These are phyloP conservation scores for Triops longicaudatus DNA, from an alignment of 1,140 invertebrate genomes.

Conservation along the genomic window DNA sequence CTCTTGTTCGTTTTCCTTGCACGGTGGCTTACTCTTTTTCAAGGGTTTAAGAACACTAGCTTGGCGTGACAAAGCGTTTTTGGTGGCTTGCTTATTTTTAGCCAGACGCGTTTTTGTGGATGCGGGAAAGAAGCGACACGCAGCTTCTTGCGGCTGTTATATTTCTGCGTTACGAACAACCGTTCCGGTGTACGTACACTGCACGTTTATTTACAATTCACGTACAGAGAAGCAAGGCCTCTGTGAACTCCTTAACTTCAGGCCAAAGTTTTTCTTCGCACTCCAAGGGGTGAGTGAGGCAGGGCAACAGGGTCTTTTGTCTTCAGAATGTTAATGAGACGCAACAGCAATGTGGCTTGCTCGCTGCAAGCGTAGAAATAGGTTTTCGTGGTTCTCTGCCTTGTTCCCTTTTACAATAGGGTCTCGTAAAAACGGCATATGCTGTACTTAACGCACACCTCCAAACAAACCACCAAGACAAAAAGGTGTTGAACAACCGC, in stretches of 20 bases:
- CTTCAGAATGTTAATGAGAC: constrained; percentile 12
- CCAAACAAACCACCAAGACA: not conserved
- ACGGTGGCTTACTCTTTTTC: not conserved
- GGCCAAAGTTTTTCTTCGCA: not conserved
- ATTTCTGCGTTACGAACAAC: not conserved
- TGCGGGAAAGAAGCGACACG: not conserved
- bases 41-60: not conserved
- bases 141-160: not conserved
- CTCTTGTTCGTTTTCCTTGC: not conserved
- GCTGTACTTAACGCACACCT: not conserved
- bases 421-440: too few species aligned
- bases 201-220: not conserved
- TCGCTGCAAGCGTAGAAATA: not conserved
- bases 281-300: constrained; percentile 8
- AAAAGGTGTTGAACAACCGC: constrained; percentile 14
- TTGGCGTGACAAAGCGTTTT: constrained; percentile 10
- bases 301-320: constrained; percentile 11
- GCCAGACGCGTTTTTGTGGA: not conserved
- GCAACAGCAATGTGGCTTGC: constrained; percentile 5
- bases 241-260: not conserved
- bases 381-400: not conserved
- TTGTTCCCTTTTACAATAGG: not conserved
- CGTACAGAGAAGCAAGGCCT: not conserved
- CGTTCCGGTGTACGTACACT: not conserved
- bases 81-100: constrained; percentile 4